Percentiles rank a stretch among this genome's conserved stretches.
Evolutionary conservation across 2,888 invertebrate genomes (phyloP).

Genomic region (Nowickia ferox): DNA sequence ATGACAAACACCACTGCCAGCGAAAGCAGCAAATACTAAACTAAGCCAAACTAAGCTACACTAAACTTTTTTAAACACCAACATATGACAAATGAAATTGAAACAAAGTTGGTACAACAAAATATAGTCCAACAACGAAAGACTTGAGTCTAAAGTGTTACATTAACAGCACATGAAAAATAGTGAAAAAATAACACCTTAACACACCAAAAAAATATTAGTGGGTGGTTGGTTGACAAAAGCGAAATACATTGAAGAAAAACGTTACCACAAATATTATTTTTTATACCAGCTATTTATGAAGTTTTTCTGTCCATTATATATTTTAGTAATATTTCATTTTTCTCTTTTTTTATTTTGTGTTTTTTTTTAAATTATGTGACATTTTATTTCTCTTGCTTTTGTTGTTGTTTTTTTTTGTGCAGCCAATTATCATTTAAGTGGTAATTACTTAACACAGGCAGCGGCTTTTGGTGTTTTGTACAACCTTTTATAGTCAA

Average conservation of each 20-base stretch:
- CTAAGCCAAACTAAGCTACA: conserved; percentile 26
- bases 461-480: conserved; percentile 69
- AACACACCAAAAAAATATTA: conserved; percentile 21
- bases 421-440: conserved; percentile 70
- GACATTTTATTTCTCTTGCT: conserved; percentile 52
- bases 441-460: conserved; percentile 73
- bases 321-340: not conserved
- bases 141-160: conserved; percentile 45
- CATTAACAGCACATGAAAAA: conserved; percentile 30
- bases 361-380: conserved; percentile 51
- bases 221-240: conserved; percentile 56
- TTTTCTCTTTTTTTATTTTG: conserved; percentile 8
- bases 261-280: not conserved
- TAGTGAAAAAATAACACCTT: conserved; percentile 67
- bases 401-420: not conserved
- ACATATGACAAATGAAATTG: conserved; percentile 69
- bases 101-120: conserved; percentile 32
- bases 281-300: not conserved
- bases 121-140: conserved; percentile 18
- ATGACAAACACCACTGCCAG: conserved; percentile 60
- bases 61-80: conserved; percentile 46
- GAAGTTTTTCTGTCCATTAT: not conserved
- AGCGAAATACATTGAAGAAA: not conserved
- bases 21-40: conserved; percentile 36
- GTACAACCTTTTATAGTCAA: conserved; percentile 69